Evolutionary conservation across 2,113 vertebrate genomes (phyloP), one percentile per base, ranked within the genome.

Genomic region (Hypocryptadius cinnamomeus): DNA sequence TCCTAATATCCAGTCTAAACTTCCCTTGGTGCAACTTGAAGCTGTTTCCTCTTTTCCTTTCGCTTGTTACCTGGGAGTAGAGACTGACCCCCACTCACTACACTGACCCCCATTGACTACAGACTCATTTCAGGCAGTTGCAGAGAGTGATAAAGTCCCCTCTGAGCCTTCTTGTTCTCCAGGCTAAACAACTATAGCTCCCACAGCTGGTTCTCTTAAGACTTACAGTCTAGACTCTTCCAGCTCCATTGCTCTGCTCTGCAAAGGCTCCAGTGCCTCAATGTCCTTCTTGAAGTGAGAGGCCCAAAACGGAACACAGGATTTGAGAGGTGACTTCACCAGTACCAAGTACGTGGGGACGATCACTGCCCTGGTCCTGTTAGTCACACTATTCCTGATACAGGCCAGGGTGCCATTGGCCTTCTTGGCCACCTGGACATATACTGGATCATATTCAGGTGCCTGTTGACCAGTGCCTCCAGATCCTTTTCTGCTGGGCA

Each of bases 311-410:
- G 42, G 31, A 56, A 8, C 16, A 18, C 35, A 56, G 18, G 7
- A 48, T 48, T 83, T 11, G 31, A 77, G 14, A 7, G 42, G 11
- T 18, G 15, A 30, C 69, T 45, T 90, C 50, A 88, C 8, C 33
- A 42, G 27, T 64, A 33, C 23, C 0, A 0, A 51, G 13, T 28
- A 59, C 23, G 23, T 7, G 39, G 17, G 11, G 1, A 30, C 1
- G 1, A 18, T 21, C 23, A 9, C 30, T 33, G 23, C 16, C 22
- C 17, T 72, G 3, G 2, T 50, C 11, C 47, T 68, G n/a, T 9
- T 84, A 44, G 20, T 3, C 59, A 54, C 25, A 17, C 9, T 33
- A 0, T 56, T 79, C 0, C 40, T 73, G 40, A 53, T 30, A 12
- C 7, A 51, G 1, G 18, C 27, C 33, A 84, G 35, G 59, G 24